Percentiles rank a stretch among this genome's conserved stretches.
Conservation (phyloP, 2,113 vertebrate genomes). For the Dasyurus viverrinus region DNA sequence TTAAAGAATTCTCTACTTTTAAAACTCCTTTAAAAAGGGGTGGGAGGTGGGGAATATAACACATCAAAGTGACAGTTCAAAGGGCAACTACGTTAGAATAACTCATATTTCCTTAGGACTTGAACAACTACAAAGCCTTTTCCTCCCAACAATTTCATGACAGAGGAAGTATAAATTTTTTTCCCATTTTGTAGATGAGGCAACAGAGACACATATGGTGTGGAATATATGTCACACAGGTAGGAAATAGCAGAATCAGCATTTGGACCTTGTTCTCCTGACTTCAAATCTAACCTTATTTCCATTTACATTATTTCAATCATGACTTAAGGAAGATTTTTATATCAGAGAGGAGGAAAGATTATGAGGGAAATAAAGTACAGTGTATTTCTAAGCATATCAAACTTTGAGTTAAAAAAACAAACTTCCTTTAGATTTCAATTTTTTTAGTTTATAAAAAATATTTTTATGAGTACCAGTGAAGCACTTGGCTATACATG, state of each 20-base stretch:
- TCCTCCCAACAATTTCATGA: neutral
- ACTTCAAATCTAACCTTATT: neutral
- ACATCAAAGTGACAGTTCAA: neutral
- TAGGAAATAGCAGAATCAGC: neutral
- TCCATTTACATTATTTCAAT: neutral
- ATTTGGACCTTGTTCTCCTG: neutral
- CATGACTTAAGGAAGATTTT: neutral
- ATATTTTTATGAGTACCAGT: neutral
- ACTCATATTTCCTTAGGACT: neutral
- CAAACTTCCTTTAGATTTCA: neutral
- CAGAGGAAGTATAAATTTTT: neutral
- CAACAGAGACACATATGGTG: neutral
- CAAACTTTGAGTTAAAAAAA: neutral
- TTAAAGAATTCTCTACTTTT: neutral
- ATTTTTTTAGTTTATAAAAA: neutral
- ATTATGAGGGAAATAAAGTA: neutral
- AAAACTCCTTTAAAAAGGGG: neutral
- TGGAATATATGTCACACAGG: neutral
- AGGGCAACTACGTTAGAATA: neutral
- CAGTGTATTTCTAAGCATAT: neutral
- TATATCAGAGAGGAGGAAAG: neutral
- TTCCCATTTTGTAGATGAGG: neutral
- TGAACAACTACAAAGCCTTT: neutral
- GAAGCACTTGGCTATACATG: neutral
- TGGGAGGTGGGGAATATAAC: neutral